These are phyloP conservation scores for Hydrolagus colliei DNA, from an alignment of 2,797 vertebrate genomes.

Conservation along the genomic window DNA sequence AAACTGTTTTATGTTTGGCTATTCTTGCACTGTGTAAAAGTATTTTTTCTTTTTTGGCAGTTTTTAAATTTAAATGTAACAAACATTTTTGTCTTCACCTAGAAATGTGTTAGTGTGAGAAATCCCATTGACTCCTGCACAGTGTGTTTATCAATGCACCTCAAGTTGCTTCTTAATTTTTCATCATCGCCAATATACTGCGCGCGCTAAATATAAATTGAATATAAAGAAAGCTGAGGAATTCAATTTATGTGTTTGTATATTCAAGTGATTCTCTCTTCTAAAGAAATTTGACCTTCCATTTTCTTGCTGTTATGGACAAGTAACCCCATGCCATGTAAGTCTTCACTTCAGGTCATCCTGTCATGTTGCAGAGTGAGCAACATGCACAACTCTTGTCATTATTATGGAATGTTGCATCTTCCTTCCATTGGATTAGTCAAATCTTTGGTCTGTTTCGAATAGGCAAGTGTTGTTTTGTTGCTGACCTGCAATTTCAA, in stretches of 20 bases:
- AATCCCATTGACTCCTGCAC: neutral
- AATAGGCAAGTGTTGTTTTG: neutral
- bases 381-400: neutral
- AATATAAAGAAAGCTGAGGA: neutral
- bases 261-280: neutral
- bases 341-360: neutral
- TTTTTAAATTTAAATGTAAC: conserved; percentile 25
- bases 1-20: conserved; percentile 29
- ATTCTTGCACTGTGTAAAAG: conserved; percentile 21
- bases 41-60: neutral
- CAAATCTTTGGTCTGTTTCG: neutral
- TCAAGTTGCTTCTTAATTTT: neutral
- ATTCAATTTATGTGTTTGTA: conserved; percentile 13
- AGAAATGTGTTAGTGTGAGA: neutral
- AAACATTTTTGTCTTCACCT: neutral
- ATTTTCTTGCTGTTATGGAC: conserved; percentile 7
- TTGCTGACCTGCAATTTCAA: conserved; percentile 2
- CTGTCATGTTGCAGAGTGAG: neutral
- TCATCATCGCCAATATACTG: neutral
- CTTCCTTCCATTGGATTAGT: conserved; percentile 3
- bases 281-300: neutral
- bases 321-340: neutral
- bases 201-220: conserved; percentile 5
- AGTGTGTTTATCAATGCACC: neutral
- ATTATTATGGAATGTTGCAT: neutral